Evolutionary conservation across 2,797 vertebrate genomes (phyloP), one percentile per base, ranked within the genome.

Genomic region (Coccyzus lansbergi): DNA sequence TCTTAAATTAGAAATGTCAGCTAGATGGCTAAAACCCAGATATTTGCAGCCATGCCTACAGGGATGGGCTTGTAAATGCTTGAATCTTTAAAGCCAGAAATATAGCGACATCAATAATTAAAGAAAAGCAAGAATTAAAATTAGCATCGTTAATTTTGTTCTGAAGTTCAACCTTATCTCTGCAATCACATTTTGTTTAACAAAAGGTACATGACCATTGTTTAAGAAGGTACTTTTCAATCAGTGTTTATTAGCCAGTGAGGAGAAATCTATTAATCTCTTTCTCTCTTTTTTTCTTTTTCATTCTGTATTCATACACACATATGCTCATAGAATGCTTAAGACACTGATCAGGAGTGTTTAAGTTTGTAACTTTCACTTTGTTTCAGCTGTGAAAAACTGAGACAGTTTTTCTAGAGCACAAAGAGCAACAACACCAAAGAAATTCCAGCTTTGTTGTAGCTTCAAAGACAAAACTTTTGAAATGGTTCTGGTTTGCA

Each of bases 1-100:
- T 65, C 5, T 91, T 92, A 49, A 83, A 94, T 82, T 85, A 94
- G 67, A 95, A 92, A 94, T 92, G 94, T 84, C 91, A 95, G 62
- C 58, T 44, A 82, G 40, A 26, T 67, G 10, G 29, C n/a, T 81
- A 65, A 81, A 83, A 51, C 34, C 65, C 38, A 53, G 20, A 77
- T 49, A 62, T 60, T 83, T 89, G 46, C 18, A 56, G 33, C 51
- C 7, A 4, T 87, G 80, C 24, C 34, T 81, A 86, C 53, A 67
- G 63, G 44, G 77, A 83, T 92, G 12, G 89, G 58, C 91, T 97
- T 96, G 90, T 31, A 82, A 92, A 90, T 29, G 13, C 48, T 38
- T 71, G 36, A 79, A 93, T 85, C 64, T 62, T 90, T 77, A 95
- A 88, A 64, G 34, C 44, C 59, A 83, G n/a, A 15, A 81, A 58